Percentiles rank a stretch among this genome's conserved stretches.
Evolutionary conservation across 2,888 invertebrate genomes (phyloP).

Genomic region (Drosophila mercatorum): DNA sequence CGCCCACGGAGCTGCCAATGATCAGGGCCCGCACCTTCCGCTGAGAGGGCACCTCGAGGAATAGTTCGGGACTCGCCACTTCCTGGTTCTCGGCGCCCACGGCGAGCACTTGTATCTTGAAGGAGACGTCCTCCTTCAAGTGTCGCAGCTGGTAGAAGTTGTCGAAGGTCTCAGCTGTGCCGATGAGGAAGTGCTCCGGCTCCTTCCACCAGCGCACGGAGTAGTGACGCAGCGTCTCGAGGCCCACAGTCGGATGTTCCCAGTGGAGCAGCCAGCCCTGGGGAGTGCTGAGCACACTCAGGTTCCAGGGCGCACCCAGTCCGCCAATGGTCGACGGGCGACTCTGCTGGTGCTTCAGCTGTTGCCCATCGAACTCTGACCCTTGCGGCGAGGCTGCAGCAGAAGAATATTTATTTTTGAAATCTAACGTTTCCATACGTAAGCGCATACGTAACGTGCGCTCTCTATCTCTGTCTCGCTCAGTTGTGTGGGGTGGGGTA

Average conservation of each 20-base stretch:
- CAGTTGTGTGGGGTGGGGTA: too few relatives aligned
- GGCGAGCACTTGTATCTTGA: slow-evolving; percentile 90
- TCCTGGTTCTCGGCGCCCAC: slow-evolving; percentile 87
- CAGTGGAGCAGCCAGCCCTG: slow-evolving; percentile 92
- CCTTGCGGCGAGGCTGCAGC: slow-evolving; percentile 42
- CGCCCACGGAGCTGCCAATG: slow-evolving; percentile 89
- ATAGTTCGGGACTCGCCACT: slow-evolving; percentile 87
- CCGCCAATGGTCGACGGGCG: slow-evolving; percentile 51
- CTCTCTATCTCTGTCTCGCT: not conserved
- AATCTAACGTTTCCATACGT: not conserved
- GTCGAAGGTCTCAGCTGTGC: slow-evolving; percentile 89
- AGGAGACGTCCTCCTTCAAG: slow-evolving; percentile 90
- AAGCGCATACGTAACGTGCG: not conserved
- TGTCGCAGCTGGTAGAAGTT: slow-evolving; percentile 89
- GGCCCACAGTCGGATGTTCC: slow-evolving; percentile 88
- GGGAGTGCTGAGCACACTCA: slow-evolving; percentile 89
- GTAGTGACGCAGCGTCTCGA: slow-evolving; percentile 87
- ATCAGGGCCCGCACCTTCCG: slow-evolving; percentile 89
- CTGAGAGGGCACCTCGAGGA: slow-evolving; percentile 89
- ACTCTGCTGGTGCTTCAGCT: slow-evolving; percentile 51
- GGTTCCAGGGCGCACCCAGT: slow-evolving; percentile 87
- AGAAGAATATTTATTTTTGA: not conserved
- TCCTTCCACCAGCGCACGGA: slow-evolving; percentile 90
- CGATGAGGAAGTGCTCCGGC: slow-evolving; percentile 87
- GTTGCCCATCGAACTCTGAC: slow-evolving; percentile 59